Evolutionary conservation across 2,888 invertebrate genomes (phyloP).

Genomic region (Pollenia angustigena): DNA sequence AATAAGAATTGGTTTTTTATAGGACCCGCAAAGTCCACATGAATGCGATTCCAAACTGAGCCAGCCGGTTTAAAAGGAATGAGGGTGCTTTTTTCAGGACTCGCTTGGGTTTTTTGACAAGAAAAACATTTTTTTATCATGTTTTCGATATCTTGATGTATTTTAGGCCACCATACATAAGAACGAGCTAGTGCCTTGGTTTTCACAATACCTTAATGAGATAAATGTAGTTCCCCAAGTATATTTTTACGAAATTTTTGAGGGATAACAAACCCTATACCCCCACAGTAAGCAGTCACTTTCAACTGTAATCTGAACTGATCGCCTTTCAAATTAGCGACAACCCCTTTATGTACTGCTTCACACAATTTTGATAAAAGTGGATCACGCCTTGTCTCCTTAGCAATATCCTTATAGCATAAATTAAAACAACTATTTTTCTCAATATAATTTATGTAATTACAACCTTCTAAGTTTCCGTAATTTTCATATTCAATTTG

Average conservation of each 20-base stretch:
- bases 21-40: constrained; percentile 16
- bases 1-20: background rate
- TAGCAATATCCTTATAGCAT: too few species aligned
- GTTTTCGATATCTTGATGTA: background rate
- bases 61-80: constrained; percentile 37
- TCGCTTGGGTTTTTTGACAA: constrained; percentile 58
- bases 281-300: constrained; percentile 1
- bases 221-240: too few species aligned
- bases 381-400: too few species aligned
- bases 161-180: background rate
- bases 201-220: constrained; percentile 1
- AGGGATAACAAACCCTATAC: constrained; percentile 4
- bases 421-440: too few species aligned
- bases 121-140: constrained; percentile 46
- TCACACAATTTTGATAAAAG: too few species aligned
- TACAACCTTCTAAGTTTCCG: too few species aligned
- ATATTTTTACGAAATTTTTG: background rate
- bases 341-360: too few species aligned
- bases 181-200: background rate
- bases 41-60: background rate
- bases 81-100: constrained; percentile 55
- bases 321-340: background rate
- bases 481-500: too few species aligned
- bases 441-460: too few species aligned
- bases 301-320: background rate